Percentiles rank a stretch among this genome's conserved stretches.
Evolutionary conservation across 2,797 vertebrate species (phyloP).

Genomic region (Cossypha polioptera): DNA sequence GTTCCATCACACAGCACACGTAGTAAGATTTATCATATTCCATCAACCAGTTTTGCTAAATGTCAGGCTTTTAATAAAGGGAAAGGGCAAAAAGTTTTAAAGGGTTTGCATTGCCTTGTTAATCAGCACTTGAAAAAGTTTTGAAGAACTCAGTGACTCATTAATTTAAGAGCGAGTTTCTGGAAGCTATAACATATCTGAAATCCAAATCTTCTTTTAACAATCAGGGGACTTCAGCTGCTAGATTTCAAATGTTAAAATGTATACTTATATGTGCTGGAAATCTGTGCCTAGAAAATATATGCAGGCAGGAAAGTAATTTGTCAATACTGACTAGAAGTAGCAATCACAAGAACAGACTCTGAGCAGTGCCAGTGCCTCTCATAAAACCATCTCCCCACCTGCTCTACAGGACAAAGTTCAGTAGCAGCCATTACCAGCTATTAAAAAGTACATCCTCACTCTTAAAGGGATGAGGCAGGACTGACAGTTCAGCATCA

Average conservation of each 20-base stretch:
- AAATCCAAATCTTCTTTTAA: constrained; percentile 43
- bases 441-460: constrained; percentile 33
- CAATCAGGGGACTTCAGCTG: background rate
- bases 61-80: constrained; percentile 79
- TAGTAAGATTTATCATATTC: constrained; percentile 70
- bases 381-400: constrained; percentile 29
- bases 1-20: constrained; percentile 67
- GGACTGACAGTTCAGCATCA: background rate
- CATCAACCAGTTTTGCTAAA: constrained; percentile 75
- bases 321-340: background rate
- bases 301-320: background rate
- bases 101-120: constrained; percentile 68
- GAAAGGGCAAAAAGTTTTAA: constrained; percentile 78
- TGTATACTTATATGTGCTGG: background rate
- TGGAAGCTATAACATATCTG: constrained; percentile 15
- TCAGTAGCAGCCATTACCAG: constrained; percentile 9
- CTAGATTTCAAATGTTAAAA: constrained; percentile 39
- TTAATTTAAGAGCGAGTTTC: constrained; percentile 51
- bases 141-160: constrained; percentile 52
- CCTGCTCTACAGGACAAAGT: constrained; percentile 3
- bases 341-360: constrained; percentile 6
- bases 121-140: constrained; percentile 66
- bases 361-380: background rate
- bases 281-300: constrained; percentile 12
- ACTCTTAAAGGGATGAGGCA: background rate